Percentiles rank a stretch among this genome's conserved stretches.
Conservation (phyloP, 2,888 invertebrate species). For the Drosophila phalerata region DNA sequence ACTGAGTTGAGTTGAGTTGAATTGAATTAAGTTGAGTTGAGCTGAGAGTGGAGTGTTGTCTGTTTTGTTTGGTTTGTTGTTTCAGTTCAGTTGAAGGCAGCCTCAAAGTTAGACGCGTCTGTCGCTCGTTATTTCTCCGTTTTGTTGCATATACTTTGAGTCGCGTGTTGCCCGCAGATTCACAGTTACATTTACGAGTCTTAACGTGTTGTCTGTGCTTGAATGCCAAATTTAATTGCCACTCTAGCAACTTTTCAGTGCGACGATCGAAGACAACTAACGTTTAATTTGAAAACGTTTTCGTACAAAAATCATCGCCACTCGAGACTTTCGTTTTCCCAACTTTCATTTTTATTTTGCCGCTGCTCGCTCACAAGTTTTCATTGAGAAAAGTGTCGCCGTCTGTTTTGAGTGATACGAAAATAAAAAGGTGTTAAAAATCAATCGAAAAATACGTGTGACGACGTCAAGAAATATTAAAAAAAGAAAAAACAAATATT, state of each 20-base stretch:
- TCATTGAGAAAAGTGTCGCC: constrained; percentile 57
- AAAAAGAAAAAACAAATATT: no score
- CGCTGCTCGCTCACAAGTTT: constrained; percentile 42
- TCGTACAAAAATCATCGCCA: constrained; percentile 31
- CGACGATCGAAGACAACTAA: constrained; percentile 31
- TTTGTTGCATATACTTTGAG: constrained; percentile 10
- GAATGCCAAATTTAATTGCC: constrained; percentile 81
- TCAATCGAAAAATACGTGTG: constrained; percentile 5
- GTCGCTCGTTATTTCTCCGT: neutral
- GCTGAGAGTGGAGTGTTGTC: constrained; percentile 17
- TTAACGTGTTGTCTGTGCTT: constrained; percentile 70
- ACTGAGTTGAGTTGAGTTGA: constrained; percentile 20
- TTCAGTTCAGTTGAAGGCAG: constrained; percentile 61
- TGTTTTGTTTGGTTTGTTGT: constrained; percentile 26
- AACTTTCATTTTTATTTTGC: constrained; percentile 69
- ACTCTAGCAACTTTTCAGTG: constrained; percentile 21
- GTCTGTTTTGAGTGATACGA: constrained; percentile 1
- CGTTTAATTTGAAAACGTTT: constrained; percentile 56
- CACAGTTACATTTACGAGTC: constrained; percentile 61
- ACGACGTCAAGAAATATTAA: constrained; percentile 11
- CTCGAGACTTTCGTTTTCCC: constrained; percentile 69
- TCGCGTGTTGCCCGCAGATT: constrained; percentile 35
- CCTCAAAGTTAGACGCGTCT: constrained; percentile 58
- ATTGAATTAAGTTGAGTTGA: constrained; percentile 26
- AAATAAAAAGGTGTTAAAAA: constrained; percentile 31